phyloP scores from a whole-genome alignment of 2,888 invertebrate genomes.

The Octonoba sinensis region DNA sequence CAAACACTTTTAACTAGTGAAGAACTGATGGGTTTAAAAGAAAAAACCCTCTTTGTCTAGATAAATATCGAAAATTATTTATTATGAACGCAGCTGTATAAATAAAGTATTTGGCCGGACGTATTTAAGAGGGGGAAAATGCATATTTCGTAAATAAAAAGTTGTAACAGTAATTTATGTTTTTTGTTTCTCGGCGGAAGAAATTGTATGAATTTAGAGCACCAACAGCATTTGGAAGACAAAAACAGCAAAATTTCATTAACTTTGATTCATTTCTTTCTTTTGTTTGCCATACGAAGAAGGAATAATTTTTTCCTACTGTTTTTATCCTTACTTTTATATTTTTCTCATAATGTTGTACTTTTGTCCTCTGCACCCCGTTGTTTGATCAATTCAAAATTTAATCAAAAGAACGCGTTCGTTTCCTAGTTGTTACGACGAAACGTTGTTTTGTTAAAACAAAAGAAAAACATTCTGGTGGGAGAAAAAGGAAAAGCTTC shows the following conservation, averaged over 20 bases:
- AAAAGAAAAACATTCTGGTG: constrained; percentile 5
- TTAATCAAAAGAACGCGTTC: constrained; percentile 39
- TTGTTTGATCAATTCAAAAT: constrained; percentile 35
- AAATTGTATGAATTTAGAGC: no score
- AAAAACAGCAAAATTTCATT: constrained; percentile 26
- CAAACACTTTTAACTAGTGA: no score
- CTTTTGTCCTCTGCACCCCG: not conserved
- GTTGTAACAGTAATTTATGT: no score
- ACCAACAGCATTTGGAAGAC: no score
- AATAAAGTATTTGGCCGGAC: no score
- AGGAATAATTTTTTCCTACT: constrained; percentile 11
- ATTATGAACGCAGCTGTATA: no score
- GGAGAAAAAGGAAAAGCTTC: not conserved
- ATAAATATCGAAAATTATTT: no score
- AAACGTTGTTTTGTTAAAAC: constrained; percentile 6
- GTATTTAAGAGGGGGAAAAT: no score
- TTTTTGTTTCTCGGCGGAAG: no score
- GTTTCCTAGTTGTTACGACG: not conserved
- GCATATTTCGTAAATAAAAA: no score
- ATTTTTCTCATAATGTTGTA: not conserved
- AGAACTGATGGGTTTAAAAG: no score
- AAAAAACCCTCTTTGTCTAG: no score
- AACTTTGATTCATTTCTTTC: constrained; percentile 18
- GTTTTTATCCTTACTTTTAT: not conserved
- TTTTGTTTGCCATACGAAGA: constrained; percentile 22